Conservation (phyloP, 2,797 vertebrate species). For the Chiloscyllium punctatum region DNA sequence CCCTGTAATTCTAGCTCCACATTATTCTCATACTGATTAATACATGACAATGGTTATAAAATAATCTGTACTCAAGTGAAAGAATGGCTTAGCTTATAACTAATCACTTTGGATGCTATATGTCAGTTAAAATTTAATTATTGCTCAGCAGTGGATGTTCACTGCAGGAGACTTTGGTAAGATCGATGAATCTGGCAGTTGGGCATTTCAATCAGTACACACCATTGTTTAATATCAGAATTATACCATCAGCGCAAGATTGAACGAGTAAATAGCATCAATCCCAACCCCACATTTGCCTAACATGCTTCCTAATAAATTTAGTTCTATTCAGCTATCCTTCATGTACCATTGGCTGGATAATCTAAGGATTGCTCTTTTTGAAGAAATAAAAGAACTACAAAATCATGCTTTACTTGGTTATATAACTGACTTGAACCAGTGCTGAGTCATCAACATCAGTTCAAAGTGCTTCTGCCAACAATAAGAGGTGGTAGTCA, state of each 20-base stretch:
- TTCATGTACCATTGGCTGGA: slow-evolving; percentile 11
- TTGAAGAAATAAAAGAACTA: neutral
- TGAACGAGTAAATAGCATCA: slow-evolving; percentile 12
- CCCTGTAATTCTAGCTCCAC: neutral
- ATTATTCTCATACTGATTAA: slow-evolving; percentile 8
- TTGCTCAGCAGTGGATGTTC: slow-evolving; percentile 40
- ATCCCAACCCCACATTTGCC: neutral
- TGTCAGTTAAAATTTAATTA: slow-evolving; percentile 47
- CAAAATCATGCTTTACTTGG: neutral
- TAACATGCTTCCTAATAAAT: slow-evolving; percentile 7
- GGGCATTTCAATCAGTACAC: slow-evolving; percentile 44
- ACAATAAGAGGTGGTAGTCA: neutral
- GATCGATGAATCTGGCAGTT: slow-evolving; percentile 41
- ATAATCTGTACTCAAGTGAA: slow-evolving; percentile 41
- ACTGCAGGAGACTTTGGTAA: slow-evolving; percentile 21
- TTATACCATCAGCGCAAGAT: neutral
- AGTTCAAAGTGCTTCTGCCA: neutral
- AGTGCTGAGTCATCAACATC: neutral
- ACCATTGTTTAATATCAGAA: neutral
- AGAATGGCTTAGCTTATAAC: slow-evolving; percentile 44
- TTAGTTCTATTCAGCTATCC: slow-evolving; percentile 9
- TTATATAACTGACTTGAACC: neutral
- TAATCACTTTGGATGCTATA: slow-evolving; percentile 43
- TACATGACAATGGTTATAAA: neutral
- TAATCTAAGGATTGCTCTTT: neutral